Percentiles rank a stretch among this genome's conserved stretches.
Evolutionary conservation across 2,888 invertebrate species (phyloP).

Genomic region (Pollenia labialis): DNA sequence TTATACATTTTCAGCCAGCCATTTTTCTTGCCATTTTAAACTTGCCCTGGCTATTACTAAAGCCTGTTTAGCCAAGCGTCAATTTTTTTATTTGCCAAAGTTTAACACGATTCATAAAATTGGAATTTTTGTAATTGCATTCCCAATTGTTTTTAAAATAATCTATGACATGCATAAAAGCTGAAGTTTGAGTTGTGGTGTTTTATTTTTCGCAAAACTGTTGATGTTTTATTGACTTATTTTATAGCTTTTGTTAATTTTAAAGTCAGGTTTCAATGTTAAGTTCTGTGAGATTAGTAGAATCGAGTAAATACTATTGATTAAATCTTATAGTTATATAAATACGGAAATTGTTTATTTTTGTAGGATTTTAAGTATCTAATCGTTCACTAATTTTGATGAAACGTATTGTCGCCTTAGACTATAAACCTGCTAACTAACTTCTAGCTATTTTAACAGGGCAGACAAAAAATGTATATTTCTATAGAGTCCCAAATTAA

Average conservation of each 20-base stretch:
- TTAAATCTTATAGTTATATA: too few species aligned
- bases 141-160: slow-evolving; percentile 30
- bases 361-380: too few species aligned
- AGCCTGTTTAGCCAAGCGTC: slow-evolving; percentile 31
- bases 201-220: slow-evolving; percentile 9
- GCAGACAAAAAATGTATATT: too few species aligned
- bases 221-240: neutral
- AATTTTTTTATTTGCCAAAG: slow-evolving; percentile 40
- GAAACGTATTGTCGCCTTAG: too few species aligned
- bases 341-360: too few species aligned
- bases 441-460: too few species aligned
- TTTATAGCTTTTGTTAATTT: slow-evolving; percentile 1
- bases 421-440: too few species aligned
- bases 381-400: too few species aligned
- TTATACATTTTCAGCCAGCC: neutral
- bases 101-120: slow-evolving; percentile 46
- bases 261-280: too few species aligned
- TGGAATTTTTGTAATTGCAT: slow-evolving; percentile 56
- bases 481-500: too few species aligned
- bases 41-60: neutral
- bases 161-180: slow-evolving; percentile 1
- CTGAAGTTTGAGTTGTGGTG: slow-evolving; percentile 37
- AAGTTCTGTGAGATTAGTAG: too few species aligned
- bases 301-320: too few species aligned
- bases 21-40: neutral